phyloP scores from a whole-genome alignment of 2,888 invertebrate genomes.

The Tiphia femorata region DNA sequence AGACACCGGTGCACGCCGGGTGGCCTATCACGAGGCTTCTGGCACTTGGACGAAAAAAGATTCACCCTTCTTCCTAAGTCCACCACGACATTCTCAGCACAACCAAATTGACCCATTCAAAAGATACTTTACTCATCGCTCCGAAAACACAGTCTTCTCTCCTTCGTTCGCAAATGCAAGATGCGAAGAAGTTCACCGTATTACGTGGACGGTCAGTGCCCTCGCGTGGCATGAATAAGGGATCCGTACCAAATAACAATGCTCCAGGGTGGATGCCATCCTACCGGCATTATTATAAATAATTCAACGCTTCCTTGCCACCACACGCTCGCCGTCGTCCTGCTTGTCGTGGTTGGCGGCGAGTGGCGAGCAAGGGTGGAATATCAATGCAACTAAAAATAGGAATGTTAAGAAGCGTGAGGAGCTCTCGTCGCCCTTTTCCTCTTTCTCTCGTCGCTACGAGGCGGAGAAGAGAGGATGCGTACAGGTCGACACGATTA shows the following conservation, averaged over 20 bases:
- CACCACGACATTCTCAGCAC: too few species aligned
- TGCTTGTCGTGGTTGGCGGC: not conserved
- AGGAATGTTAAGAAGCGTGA: conserved; percentile 23
- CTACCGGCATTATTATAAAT: conserved; percentile 26
- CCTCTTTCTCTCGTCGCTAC: too few species aligned
- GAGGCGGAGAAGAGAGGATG: not conserved
- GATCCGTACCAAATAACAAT: conserved; percentile 15
- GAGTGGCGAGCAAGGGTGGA: conserved; percentile 16
- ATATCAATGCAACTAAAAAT: conserved; percentile 31
- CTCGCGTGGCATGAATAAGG: conserved; percentile 8
- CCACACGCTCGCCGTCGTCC: not conserved
- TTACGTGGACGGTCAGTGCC: conserved; percentile 19
- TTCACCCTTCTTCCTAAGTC: too few species aligned
- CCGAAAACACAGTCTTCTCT: too few species aligned
- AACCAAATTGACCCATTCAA: too few species aligned
- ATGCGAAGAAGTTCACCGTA: too few species aligned
- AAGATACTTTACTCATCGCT: too few species aligned
- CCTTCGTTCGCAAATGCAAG: too few species aligned
- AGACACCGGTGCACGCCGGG: too few species aligned
- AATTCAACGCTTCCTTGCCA: conserved; percentile 27
- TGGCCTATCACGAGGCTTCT: too few species aligned
- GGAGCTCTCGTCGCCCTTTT: too few species aligned
- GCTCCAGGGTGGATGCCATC: conserved; percentile 6
- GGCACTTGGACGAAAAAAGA: too few species aligned
- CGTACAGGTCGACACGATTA: conserved; percentile 5